Conservation (phyloP, 1,140 invertebrate species). For the Brachionus plicatilis region DNA sequence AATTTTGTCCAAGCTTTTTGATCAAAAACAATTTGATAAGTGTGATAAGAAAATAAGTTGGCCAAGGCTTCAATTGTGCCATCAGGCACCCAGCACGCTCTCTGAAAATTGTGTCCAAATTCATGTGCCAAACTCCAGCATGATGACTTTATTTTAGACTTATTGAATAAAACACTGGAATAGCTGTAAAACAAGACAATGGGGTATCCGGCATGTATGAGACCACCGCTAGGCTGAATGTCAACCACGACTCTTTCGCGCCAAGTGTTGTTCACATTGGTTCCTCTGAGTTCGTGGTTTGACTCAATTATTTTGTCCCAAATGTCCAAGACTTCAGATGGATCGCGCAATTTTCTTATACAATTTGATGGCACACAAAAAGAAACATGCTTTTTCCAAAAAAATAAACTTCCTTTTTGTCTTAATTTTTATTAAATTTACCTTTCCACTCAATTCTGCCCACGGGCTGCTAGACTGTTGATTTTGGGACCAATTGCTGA, state of each 20-base stretch:
- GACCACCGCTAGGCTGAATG: conserved; percentile 41
- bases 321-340: conserved; percentile 37
- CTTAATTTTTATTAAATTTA: neutral
- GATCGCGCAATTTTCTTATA: conserved; percentile 41
- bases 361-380: conserved; percentile 43
- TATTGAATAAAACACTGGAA: neutral
- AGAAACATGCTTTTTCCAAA: conserved; percentile 41
- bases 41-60: conserved; percentile 45
- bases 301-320: conserved; percentile 43
- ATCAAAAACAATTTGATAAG: conserved; percentile 42
- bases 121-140: conserved; percentile 44
- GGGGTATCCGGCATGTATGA: conserved; percentile 45
- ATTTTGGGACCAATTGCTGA: neutral
- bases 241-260: conserved; percentile 43
- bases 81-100: conserved; percentile 41
- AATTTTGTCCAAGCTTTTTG: conserved; percentile 42
- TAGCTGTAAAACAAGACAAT: conserved; percentile 41
- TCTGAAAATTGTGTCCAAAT: conserved; percentile 45
- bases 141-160: neutral
- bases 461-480: neutral
- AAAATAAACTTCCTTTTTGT: neutral
- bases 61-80: conserved; percentile 43
- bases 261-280: conserved; percentile 29
- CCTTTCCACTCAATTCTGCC: conserved; percentile 30
- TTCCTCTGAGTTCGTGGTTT: conserved; percentile 42